Evolutionary conservation across 2,888 invertebrate genomes (phyloP).

Genomic region (Drosophila algonquin): DNA sequence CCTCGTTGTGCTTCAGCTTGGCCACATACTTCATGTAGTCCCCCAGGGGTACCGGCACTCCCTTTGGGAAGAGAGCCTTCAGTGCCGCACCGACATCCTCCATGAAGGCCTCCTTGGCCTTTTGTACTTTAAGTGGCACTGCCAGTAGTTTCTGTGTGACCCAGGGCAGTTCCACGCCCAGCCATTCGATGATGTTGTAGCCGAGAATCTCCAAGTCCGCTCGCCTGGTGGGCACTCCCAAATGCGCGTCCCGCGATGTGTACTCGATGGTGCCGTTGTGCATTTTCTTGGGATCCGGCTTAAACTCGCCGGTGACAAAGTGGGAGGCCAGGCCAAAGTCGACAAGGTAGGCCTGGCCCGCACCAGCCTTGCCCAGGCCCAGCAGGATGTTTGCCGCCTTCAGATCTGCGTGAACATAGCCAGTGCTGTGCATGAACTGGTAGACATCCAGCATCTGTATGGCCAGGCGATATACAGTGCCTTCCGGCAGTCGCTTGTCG

Average conservation of each 20-base stretch:
- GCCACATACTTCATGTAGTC: conserved; percentile 89
- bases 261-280: conserved; percentile 99
- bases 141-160: conserved; percentile 86
- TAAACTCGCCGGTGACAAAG: conserved; percentile 91
- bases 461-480: conserved; percentile 91
- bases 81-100: conserved; percentile 82
- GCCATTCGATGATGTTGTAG: conserved; percentile 97
- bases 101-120: conserved; percentile 89
- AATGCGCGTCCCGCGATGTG: conserved; percentile 97
- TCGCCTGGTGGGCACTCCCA: conserved; percentile 93
- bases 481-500: conserved; percentile 88
- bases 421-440: conserved; percentile 95
- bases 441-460: conserved; percentile 94
- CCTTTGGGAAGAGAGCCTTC: conserved; percentile 79
- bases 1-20: conserved; percentile 88
- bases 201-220: conserved; percentile 97
- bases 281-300: conserved; percentile 94
- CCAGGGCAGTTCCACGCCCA: conserved; percentile 94
- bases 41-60: conserved; percentile 85
- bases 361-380: conserved; percentile 87
- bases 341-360: conserved; percentile 92
- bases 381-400: conserved; percentile 97
- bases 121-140: conserved; percentile 87
- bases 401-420: conserved; percentile 97
- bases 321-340: conserved; percentile 96